Percentiles rank a stretch among this genome's conserved stretches.
phyloP scores from a whole-genome alignment of 2,888 invertebrate species.

The Atherix ibis region DNA sequence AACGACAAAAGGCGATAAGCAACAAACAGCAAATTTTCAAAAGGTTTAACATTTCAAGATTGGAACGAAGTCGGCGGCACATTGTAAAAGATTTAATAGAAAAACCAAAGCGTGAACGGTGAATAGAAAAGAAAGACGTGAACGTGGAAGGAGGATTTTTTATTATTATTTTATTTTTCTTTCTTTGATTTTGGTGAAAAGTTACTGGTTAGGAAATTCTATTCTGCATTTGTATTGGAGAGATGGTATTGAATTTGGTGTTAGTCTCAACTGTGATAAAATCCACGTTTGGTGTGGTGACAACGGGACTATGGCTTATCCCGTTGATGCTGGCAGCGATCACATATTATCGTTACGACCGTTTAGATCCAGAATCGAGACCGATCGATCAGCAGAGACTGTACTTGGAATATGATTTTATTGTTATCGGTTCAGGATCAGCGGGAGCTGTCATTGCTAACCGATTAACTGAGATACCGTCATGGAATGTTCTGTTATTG shows the following conservation, averaged over 20 bases:
- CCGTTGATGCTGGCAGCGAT: slow-evolving; percentile 69
- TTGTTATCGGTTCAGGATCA: slow-evolving; percentile 73
- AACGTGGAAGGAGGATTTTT: no score
- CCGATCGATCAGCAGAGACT: slow-evolving; percentile 53
- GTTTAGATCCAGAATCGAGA: slow-evolving; percentile 63
- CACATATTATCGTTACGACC: slow-evolving; percentile 65
- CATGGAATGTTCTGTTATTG: slow-evolving; percentile 62
- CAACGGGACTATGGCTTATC: slow-evolving; percentile 70
- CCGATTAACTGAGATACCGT: slow-evolving; percentile 56
- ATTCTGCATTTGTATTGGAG: no score
- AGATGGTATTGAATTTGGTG: slow-evolving; percentile 58
- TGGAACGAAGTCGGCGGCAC: no score
- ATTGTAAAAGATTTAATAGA: no score
- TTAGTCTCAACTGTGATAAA: slow-evolving; percentile 64
- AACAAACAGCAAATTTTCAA: no score
- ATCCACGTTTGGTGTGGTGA: slow-evolving; percentile 52
- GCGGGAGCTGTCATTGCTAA: slow-evolving; percentile 81
- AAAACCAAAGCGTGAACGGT: no score
- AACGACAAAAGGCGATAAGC: no score
- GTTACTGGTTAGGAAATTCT: no score
- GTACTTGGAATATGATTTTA: slow-evolving; percentile 64
- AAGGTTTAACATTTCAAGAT: no score
- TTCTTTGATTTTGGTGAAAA: no score
- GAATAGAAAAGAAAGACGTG: no score
- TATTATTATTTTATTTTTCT: no score